Base-by-base conservation (phyloP, 1,140 invertebrate species). In the Pseudomyrmex sp. region DNA sequence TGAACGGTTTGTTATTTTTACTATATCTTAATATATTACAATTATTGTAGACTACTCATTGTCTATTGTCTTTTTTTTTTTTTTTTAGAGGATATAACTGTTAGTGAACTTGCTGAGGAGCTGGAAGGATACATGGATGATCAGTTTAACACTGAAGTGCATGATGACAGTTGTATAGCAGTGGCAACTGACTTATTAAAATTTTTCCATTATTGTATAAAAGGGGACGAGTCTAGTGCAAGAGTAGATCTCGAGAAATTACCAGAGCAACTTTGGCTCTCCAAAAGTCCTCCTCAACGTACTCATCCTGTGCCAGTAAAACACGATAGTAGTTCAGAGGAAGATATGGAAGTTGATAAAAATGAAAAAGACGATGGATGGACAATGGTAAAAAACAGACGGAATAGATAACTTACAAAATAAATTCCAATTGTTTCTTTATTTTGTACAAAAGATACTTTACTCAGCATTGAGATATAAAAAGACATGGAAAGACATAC, bases 121-220 rank as follows among this genome's bases (percentile, higher is more conserved):
- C 61, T 94, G 7, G 92, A 93, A 62, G 87, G 91, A 61, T 93
- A 91, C 15, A 92, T 94, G 83, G 92, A 90, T 18, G 70, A 82
- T 0, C 63, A 89, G 59, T 93, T 93, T 48, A 89, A 90, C 8
- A 92, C 92, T 8, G 89, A 91, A 82, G 63, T 93, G 35, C 61
- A 93, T 63, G 93, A 94, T 69, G 73, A 86, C 2, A 94, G 93
- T 87, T 77, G 89, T 20, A 61, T 54, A 0, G 83, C 93, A 89
- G 88, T 94, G 69, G 91, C 93, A 15, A 88, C 90, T n/a, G 90
- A 92, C 74, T 82, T 94, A 35, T 18, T 92, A 5, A 85, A 84
- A 54, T 93, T 93, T 88, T 79, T 91, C 86, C 85, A 65, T 48
- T 93, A 91, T 66, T 90, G 85, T 54, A 26, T 46, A 12, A 84